These are phyloP conservation scores for Cheilosia variabilis DNA, from an alignment of 2,888 invertebrate species.

Conservation along the genomic window DNA sequence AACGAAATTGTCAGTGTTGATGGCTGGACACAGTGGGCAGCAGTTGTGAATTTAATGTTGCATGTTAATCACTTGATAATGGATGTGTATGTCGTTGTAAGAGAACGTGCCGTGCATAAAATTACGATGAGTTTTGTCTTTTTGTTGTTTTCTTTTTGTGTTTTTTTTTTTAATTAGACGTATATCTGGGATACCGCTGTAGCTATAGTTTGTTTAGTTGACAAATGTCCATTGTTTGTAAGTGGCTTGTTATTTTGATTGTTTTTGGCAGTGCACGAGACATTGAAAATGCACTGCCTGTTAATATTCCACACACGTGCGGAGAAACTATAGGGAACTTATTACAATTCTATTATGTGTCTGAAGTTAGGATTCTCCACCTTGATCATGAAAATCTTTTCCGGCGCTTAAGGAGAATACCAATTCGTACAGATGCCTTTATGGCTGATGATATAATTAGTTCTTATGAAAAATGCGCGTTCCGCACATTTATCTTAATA, in stretches of 20 bases:
- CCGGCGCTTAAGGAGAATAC: slow-evolving; percentile 51
- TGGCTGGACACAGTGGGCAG: not conserved
- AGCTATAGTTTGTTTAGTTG: slow-evolving; percentile 32
- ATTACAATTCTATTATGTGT: slow-evolving; percentile 34
- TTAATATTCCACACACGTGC: slow-evolving; percentile 45
- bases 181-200: too few relatives aligned
- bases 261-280: slow-evolving; percentile 43
- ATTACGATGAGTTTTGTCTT: slow-evolving; percentile 5
- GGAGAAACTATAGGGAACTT: slow-evolving; percentile 27
- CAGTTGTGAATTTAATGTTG: slow-evolving; percentile 46
- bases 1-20: too few relatives aligned
- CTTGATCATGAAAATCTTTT: slow-evolving; percentile 72
- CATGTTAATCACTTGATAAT: slow-evolving; percentile 68
- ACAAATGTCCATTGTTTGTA: slow-evolving; percentile 40
- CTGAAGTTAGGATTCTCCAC: slow-evolving; percentile 25
- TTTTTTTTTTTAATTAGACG: too few relatives aligned
- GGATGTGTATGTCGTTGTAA: slow-evolving; percentile 49
- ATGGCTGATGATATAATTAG: not conserved
- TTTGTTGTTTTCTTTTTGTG: not conserved
- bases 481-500: too few relatives aligned
- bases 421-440: slow-evolving; percentile 9
- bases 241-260: slow-evolving; percentile 35
- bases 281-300: slow-evolving; percentile 16
- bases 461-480: not conserved
- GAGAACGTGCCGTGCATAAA: slow-evolving; percentile 60